Conservation (phyloP, 2,797 vertebrate genomes). For the Coreius guichenoti region DNA sequence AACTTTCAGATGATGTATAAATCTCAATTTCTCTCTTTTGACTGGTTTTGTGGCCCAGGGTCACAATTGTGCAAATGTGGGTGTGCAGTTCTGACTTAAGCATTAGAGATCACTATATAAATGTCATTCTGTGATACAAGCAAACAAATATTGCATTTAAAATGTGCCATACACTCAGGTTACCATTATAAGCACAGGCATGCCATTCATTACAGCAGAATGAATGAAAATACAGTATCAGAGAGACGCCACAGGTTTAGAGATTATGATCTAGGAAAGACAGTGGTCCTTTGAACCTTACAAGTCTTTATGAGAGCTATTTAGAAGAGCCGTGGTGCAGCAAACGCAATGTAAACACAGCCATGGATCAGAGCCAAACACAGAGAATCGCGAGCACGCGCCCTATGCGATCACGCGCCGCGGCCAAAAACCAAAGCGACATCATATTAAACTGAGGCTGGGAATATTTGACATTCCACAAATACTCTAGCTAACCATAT, state of each 20-base stretch:
- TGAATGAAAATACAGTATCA: neutral
- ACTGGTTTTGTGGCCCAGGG: too few relatives aligned
- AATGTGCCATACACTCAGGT: neutral
- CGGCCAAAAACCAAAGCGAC: slow-evolving; percentile 1
- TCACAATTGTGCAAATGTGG: neutral
- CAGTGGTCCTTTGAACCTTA: neutral
- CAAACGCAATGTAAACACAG: slow-evolving; percentile 5
- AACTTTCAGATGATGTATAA: too few relatives aligned
- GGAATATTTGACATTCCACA: slow-evolving; percentile 52
- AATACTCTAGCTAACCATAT: slow-evolving; percentile 67
- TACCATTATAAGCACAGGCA: neutral
- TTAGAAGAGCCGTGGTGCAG: neutral
- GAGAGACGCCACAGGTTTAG: neutral
- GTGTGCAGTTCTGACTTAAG: neutral
- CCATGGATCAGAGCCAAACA: neutral
- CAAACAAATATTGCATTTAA: neutral
- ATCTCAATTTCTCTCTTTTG: too few relatives aligned
- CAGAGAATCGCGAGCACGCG: neutral
- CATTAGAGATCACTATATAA: neutral
- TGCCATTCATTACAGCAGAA: neutral
- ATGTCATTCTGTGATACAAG: neutral
- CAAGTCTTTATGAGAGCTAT: neutral
- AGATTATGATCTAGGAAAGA: neutral
- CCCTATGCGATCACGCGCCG: neutral
- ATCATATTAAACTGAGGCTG: neutral